Evolutionary conservation across 2,797 vertebrate species (phyloP).

Genomic region (Lagorchestes hirsutus): DNA sequence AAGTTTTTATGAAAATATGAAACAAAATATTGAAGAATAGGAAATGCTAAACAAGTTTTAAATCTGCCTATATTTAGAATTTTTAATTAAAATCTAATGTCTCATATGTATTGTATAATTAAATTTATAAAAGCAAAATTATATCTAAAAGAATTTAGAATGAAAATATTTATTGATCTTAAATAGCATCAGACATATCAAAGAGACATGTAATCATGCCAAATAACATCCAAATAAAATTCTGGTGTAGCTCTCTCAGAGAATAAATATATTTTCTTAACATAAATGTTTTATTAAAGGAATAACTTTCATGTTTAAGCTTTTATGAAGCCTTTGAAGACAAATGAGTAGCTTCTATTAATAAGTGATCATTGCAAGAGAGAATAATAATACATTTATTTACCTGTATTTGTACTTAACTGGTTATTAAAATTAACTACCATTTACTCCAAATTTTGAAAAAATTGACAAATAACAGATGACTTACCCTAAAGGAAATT

Average conservation of each 20-base stretch:
- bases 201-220: not conserved
- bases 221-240: not conserved
- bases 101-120: not conserved
- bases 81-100: slow-evolving; percentile 49
- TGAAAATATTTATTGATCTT: slow-evolving; percentile 24
- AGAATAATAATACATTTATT: slow-evolving; percentile 17
- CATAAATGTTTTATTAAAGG: slow-evolving; percentile 6
- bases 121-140: slow-evolving; percentile 25
- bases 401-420: slow-evolving; percentile 51
- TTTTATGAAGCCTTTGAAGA: slow-evolving; percentile 43
- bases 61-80: not conserved
- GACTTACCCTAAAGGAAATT: slow-evolving; percentile 98
- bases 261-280: not conserved
- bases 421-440: slow-evolving; percentile 20
- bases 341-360: slow-evolving; percentile 57
- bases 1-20: not conserved
- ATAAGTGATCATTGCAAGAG: not conserved
- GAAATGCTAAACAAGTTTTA: slow-evolving; percentile 55
- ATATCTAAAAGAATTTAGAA: slow-evolving; percentile 57
- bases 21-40: not conserved
- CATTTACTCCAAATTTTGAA: slow-evolving; percentile 43
- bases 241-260: not conserved
- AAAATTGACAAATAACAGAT: not conserved
- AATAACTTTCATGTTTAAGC: not conserved
- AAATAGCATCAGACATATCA: slow-evolving; percentile 39